Percentiles rank a stretch among this genome's conserved stretches.
Conservation (phyloP, 2,888 invertebrate species). For the Dryobotodes eremita region DNA sequence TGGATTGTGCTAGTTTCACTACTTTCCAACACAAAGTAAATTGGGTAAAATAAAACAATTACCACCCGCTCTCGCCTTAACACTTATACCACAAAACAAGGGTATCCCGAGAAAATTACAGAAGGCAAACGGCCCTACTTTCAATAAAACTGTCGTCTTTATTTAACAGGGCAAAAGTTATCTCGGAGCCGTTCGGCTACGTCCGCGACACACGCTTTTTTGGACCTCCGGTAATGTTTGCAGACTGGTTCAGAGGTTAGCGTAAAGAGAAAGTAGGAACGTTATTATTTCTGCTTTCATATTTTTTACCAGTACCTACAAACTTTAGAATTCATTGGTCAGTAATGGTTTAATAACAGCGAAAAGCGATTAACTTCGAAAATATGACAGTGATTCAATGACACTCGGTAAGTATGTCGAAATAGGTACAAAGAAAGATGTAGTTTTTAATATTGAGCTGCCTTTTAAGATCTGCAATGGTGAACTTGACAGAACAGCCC, state of each 20-base stretch:
- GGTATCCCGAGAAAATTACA: constrained; percentile 88
- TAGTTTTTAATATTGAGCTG: background rate
- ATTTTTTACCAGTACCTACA: background rate
- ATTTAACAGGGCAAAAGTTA: constrained; percentile 89
- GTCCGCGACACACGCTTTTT: constrained; percentile 69
- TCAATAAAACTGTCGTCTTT: constrained; percentile 91
- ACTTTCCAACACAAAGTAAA: background rate
- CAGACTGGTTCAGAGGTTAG: constrained; percentile 38
- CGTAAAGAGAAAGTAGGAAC: constrained; percentile 22
- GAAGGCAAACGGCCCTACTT: constrained; percentile 89
- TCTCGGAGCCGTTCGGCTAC: constrained; percentile 75
- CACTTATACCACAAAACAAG: constrained; percentile 73
- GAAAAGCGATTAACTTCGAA: background rate
- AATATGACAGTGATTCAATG: background rate
- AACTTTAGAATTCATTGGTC: background rate
- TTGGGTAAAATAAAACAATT: constrained; percentile 1
- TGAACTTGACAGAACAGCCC: background rate
- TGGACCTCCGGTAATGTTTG: constrained; percentile 54
- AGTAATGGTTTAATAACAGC: background rate
- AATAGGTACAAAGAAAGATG: background rate
- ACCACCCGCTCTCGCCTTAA: constrained; percentile 19
- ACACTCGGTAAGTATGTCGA: too few species aligned
- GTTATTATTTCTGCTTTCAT: constrained; percentile 1
- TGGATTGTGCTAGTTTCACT: background rate
- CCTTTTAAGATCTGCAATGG: background rate